phyloP scores from a whole-genome alignment of 2,797 vertebrate genomes.

The Amblyraja radiata region DNA sequence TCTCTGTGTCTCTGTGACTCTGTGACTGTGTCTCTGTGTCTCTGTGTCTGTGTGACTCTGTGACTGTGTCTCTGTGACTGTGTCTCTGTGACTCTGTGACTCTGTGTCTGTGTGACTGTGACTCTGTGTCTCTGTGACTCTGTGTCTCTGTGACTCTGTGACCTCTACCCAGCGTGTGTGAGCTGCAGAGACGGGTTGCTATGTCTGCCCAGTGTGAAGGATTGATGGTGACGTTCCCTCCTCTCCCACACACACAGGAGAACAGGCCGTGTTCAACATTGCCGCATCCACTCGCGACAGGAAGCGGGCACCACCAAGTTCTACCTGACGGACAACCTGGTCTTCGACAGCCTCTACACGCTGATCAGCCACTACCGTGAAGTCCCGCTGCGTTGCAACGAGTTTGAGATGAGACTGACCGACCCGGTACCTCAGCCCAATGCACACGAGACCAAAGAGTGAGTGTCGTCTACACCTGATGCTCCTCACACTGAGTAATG shows the following conservation, averaged over 20 bases:
- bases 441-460: slow-evolving; percentile 63
- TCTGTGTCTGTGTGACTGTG: no score
- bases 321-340: slow-evolving; percentile 63
- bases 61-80: no score
- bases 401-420: slow-evolving; percentile 61
- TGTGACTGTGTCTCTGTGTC: no score
- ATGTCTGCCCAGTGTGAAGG: no score
- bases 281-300: slow-evolving; percentile 60
- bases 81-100: no score
- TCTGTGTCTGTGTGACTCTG: no score
- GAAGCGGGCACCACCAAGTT: slow-evolving; percentile 59
- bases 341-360: slow-evolving; percentile 62
- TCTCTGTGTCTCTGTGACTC: no score
- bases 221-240: neutral
- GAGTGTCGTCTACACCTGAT: slow-evolving; percentile 41
- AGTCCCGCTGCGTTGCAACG: slow-evolving; percentile 60
- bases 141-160: no score
- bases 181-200: no score
- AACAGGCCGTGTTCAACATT: slow-evolving; percentile 59
- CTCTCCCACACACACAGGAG: slow-evolving; percentile 48
- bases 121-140: no score
- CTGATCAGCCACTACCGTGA: slow-evolving; percentile 62
- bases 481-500: no score
- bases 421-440: slow-evolving; percentile 62
- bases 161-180: no score